Evolutionary conservation across 2,888 invertebrate genomes (phyloP).

Genomic region (Rapana venosa): DNA sequence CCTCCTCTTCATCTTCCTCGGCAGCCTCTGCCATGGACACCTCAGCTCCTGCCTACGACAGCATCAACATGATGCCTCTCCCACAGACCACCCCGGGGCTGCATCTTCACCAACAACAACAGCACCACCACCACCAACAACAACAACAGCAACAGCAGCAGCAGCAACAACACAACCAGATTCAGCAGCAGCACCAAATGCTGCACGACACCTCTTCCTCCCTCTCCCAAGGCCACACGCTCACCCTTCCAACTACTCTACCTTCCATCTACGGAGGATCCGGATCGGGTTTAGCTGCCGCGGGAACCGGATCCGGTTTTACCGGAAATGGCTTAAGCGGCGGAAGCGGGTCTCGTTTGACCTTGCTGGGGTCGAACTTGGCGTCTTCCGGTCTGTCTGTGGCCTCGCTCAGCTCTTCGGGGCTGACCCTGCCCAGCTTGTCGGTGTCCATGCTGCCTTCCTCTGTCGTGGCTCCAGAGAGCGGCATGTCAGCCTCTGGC

Average conservation of each 20-base stretch:
- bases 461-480: background rate
- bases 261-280: conserved; percentile 10
- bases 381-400: background rate
- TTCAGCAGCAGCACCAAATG: conserved; percentile 42
- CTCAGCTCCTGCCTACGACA: conserved; percentile 10
- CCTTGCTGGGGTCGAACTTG: conserved; percentile 17
- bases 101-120: conserved; percentile 24
- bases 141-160: conserved; percentile 38
- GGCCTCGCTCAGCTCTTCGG: background rate
- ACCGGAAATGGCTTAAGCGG: background rate
- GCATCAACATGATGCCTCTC: conserved; percentile 34
- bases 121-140: conserved; percentile 35
- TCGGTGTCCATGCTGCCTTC: background rate
- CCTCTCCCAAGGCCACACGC: conserved; percentile 28
- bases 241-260: conserved; percentile 25
- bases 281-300: background rate
- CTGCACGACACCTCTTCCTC: conserved; percentile 28
- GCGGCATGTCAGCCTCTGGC: background rate
- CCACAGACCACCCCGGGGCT: conserved; percentile 48
- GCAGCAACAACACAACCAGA: conserved; percentile 37
- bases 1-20: conserved; percentile 23
- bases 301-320: background rate
- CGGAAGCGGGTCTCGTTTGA: conserved; percentile 4
- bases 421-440: conserved; percentile 30
- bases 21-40: background rate